These are phyloP conservation scores for Caenorhabditis brenneri DNA, from an alignment of 1,140 invertebrate species.

Conservation along the genomic window DNA sequence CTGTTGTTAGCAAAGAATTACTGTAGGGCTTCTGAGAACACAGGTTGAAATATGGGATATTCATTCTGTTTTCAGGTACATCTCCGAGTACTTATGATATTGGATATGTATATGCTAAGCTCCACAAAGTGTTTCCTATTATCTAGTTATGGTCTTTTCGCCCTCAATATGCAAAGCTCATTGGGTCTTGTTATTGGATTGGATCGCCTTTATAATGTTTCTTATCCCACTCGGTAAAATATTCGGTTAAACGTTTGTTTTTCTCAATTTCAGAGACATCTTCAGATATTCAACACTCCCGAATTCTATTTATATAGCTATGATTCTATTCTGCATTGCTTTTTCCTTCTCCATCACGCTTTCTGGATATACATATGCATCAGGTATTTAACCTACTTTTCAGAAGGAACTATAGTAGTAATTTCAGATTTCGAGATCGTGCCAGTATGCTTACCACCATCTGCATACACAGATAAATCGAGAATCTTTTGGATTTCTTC, in stretches of 20 bases:
- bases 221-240: not conserved
- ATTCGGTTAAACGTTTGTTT: no score
- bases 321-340: not conserved
- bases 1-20: no score
- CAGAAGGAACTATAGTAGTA: not conserved
- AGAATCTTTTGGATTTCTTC: not conserved
- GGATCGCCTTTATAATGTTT: constrained; percentile 6
- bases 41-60: no score
- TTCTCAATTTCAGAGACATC: not conserved
- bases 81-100: not conserved
- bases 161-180: constrained; percentile 21
- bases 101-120: not conserved
- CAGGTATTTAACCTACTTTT: not conserved
- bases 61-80: not conserved
- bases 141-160: constrained; percentile 11
- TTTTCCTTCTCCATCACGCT: not conserved
- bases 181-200: constrained; percentile 20
- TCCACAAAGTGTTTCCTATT: not conserved
- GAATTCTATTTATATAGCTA: not conserved
- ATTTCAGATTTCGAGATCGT: not conserved
- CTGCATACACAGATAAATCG: not conserved
- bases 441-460: not conserved
- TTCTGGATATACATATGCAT: not conserved
- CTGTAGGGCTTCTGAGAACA: no score
- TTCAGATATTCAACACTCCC: not conserved